Evolutionary conservation across 2,888 invertebrate species (phyloP), one percentile per base, ranked within the genome.

Genomic region (Chironomus riparius): DNA sequence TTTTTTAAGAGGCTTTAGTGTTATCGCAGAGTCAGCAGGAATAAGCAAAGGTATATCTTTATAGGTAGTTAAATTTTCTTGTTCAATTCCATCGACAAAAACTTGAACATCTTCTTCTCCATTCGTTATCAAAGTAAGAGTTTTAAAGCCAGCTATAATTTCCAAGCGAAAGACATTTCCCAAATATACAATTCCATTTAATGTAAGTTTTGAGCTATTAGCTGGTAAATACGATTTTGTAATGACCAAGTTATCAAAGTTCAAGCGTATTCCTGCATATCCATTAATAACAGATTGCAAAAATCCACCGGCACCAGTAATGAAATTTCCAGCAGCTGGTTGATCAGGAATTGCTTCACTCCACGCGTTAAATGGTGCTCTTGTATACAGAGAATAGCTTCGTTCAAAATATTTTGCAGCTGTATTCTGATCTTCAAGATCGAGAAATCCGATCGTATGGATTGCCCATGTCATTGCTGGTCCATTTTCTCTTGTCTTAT

Each of bases 401-500:
- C 83, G 86, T 72, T 85, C 84, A 78, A 89, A 88, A 78, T 86
- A 82, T 2, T 79, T 78, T 0, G 83, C 82, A 0, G 88, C 88
- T 28, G 83, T 82, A 0, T 78, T 77, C 1, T 80, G 78, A 50
- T 87, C 83, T 0, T 81, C 83, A 13, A 86, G 78, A 28, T 84
- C 83, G 48, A 88, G 80, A 78, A 86, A 86, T 5, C 87, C 88
- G 0, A 88, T 85, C 0, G 87, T 82, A 80, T 88, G 88, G 87
- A 88, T 88, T 70, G 88, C 86, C 88, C 88, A 88, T 1, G 88
- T 88, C 88, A 89, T 88, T 0, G 88, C 88, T 0, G 88, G 88
- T 0, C 88, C 88, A 24, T 80, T 83, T 68, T 79, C 79, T 0
- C 88, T 83, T 0, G 88, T 88, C 13, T 86, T 86, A 0, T 85